Evolutionary conservation across 2,888 invertebrate species (phyloP), one percentile per base, ranked within the genome.

Genomic region (Hetaerina titia): DNA sequence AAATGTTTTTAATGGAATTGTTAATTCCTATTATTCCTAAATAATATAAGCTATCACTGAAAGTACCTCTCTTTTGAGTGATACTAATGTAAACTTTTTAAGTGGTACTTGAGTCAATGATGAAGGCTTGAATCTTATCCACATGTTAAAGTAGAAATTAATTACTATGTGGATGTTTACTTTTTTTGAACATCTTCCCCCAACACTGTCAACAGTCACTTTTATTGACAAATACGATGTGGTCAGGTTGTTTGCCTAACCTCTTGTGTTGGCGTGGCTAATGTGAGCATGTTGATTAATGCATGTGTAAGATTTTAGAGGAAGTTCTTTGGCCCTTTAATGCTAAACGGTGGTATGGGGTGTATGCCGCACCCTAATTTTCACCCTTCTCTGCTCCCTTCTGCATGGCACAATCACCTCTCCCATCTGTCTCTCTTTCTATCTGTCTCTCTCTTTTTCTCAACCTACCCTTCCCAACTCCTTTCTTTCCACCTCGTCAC

Each of bases 401-500:
- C 89, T 45, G 22, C 74, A 87, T 92, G 60, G 63, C 92, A 89
- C 64, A 60, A n/a, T 95, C 81, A 87, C 94, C 58, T 57, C 94
- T 89, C 22, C 19, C 87, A 45, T 90, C 45, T 17, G 95, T 94
- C n/a, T 63, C 11, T 94, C 87, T 95, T 95, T 94, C 60, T 31
- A 8, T 94, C 89, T 95, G 95, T 95, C 95, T 94, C 31, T 88
- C 63, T 94, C 64, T 64, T 88, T 95, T 95, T 56, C n/a, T 89
- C 13, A 64, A 58, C 95, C 69, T 17, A 15, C 95, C 4, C 92
- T 94, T 63, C 95, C 95, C 64, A 63, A 45, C 69, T 94, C 92
- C 88, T 89, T 95, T 95, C 95, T 95, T 95, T 96, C 1, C 90
- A 11, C 58, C n/a, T 69, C 13, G 6, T 15, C n/a, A 0, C 69